These are phyloP conservation scores for Papilio aristodemus DNA, from an alignment of 1,140 invertebrate genomes.

Conservation along the genomic window DNA sequence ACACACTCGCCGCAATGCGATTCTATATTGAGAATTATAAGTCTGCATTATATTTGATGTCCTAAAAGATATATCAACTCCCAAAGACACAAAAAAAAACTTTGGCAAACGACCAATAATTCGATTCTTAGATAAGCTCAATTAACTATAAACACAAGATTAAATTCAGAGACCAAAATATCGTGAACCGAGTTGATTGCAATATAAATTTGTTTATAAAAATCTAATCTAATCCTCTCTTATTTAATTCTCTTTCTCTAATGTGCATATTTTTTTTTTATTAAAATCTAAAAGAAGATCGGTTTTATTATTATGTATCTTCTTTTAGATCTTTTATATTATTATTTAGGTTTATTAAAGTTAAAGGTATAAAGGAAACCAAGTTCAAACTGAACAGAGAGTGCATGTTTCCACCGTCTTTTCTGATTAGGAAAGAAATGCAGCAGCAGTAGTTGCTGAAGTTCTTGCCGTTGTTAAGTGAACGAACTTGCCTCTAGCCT, in stretches of 20 bases:
- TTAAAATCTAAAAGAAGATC: too few relatives aligned
- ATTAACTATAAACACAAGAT: neutral
- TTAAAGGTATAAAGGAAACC: neutral
- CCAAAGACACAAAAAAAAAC: neutral
- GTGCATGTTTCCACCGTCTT: neutral
- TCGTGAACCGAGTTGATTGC: too few relatives aligned
- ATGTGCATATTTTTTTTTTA: too few relatives aligned
- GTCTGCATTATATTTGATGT: neutral
- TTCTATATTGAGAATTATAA: neutral
- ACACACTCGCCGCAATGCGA: neutral
- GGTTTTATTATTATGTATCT: too few relatives aligned
- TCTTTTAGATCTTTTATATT: too few relatives aligned
- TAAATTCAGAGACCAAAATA: neutral
- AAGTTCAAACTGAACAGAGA: neutral
- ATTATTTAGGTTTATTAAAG: neutral
- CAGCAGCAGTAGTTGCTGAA: too few relatives aligned
- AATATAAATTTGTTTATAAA: too few relatives aligned
- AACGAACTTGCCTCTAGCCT: neutral
- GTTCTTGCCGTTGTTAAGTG: conserved; percentile 1
- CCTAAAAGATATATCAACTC: neutral
- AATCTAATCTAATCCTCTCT: too few relatives aligned
- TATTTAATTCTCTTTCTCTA: too few relatives aligned
- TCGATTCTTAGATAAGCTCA: neutral
- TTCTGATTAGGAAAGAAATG: neutral
- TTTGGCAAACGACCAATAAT: conserved; percentile 3